Conservation (phyloP, 2,888 invertebrate genomes). For the Drosophila kambysellisi region DNA sequence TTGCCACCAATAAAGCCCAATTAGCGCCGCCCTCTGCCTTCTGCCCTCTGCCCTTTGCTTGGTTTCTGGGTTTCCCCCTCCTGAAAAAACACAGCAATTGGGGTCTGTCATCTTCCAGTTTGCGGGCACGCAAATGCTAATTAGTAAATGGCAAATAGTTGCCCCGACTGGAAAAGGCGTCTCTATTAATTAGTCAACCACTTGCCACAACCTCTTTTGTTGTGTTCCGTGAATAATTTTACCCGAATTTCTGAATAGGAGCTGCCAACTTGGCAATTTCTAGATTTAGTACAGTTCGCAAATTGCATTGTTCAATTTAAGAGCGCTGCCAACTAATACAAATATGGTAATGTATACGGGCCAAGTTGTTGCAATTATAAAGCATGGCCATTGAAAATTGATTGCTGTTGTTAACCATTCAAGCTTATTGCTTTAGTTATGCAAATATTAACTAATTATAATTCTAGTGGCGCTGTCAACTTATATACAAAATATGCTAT, state of each 20-base stretch:
- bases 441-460: not conserved
- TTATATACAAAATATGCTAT: not conserved
- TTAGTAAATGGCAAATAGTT: constrained; percentile 75
- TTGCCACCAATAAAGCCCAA: constrained; percentile 76
- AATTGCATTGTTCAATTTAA: not conserved
- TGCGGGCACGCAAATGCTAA: constrained; percentile 70
- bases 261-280: not conserved
- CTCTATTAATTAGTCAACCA: constrained; percentile 51
- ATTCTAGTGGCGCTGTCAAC: constrained; percentile 1
- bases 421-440: not conserved
- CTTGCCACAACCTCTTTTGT: constrained; percentile 11
- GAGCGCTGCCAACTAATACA: not conserved
- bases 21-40: constrained; percentile 47
- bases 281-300: not conserved
- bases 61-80: too few species aligned
- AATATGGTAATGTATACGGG: not conserved
- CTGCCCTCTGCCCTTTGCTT: not conserved
- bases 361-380: not conserved
- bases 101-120: constrained; percentile 38
- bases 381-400: not conserved
- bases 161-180: constrained; percentile 34
- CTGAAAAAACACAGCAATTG: constrained; percentile 9
- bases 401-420: not conserved
- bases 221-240: constrained; percentile 7
- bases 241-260: too few species aligned